Conservation (phyloP, 92 coral and sea anemone species). For the Blastomussa wellsi region DNA sequence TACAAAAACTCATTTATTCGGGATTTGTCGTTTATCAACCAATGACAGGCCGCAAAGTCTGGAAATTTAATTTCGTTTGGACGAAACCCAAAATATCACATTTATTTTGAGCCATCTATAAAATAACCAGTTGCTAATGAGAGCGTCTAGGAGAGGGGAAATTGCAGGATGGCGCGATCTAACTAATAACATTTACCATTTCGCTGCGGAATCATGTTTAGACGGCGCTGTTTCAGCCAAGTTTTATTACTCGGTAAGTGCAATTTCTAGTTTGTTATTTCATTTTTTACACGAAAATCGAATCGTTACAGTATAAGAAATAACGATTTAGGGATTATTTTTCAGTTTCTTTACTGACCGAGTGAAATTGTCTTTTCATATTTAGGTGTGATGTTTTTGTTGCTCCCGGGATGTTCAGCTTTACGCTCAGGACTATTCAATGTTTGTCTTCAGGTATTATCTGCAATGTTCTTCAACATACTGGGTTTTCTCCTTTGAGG, state of each 20-base stretch:
- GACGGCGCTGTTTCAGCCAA: not conserved
- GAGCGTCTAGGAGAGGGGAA: not conserved
- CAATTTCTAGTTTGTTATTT: not conserved
- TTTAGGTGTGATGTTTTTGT: not conserved
- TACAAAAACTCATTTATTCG: constrained; percentile 1
- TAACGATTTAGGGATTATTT: not conserved
- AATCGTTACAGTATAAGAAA: not conserved
- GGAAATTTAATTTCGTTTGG: not conserved
- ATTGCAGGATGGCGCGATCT: not conserved
- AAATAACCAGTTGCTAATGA: not conserved
- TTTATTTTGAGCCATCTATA: not conserved
- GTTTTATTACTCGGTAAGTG: constrained; percentile 21
- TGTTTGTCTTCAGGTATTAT: constrained; percentile 21
- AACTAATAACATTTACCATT: not conserved
- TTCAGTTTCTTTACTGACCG: not conserved
- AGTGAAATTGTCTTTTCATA: not conserved
- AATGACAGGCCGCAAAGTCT: not conserved
- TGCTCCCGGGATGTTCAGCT: not conserved
- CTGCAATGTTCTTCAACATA: not conserved
- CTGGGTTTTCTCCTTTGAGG: not conserved
- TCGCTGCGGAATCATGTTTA: constrained; percentile 11
- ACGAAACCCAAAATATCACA: not conserved
- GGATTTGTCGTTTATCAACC: constrained; percentile 3
- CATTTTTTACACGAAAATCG: not conserved
- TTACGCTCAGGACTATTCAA: constrained; percentile 14